phyloP scores from a whole-genome alignment of 1,140 invertebrate genomes.

The Riptortus pedestris region DNA sequence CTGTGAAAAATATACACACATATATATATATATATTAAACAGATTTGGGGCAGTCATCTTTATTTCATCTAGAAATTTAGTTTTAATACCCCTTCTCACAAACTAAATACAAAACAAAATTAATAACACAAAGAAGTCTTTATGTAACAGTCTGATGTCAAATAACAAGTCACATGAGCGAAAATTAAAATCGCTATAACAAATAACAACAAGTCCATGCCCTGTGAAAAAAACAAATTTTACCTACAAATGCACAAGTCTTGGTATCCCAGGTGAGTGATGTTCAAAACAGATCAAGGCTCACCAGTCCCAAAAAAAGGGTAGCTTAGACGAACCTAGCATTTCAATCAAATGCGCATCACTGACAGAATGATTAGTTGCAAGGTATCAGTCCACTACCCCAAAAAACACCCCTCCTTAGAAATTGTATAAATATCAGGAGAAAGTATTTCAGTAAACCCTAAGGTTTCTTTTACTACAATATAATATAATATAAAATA shows the following conservation, averaged over 20 bases:
- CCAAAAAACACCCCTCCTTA: conserved; percentile 15
- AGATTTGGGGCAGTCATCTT: not conserved
- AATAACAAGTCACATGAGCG: conserved; percentile 18
- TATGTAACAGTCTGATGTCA: conserved; percentile 26
- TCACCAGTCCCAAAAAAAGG: conserved; percentile 11
- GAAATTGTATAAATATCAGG: not conserved
- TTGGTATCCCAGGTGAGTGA: conserved; percentile 4
- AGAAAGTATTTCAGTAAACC: conserved; percentile 2
- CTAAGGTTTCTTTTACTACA: not conserved
- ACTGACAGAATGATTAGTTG: conserved; percentile 2
- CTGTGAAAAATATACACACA: not conserved
- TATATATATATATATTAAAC: conserved; percentile 13
- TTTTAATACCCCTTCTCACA: not conserved
- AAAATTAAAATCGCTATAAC: conserved; percentile 15
- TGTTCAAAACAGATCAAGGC: not conserved
- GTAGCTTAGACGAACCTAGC: conserved; percentile 19
- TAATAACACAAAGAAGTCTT: conserved; percentile 26
- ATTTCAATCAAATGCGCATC: not conserved
- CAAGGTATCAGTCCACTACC: conserved; percentile 19
- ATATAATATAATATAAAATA: not conserved
- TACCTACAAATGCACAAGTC: conserved; percentile 20
- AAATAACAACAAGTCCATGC: conserved; percentile 9
- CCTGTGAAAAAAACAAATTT: conserved; percentile 11
- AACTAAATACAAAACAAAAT: not conserved
- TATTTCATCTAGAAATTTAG: not conserved